phyloP scores from a whole-genome alignment of 2,797 vertebrate species.

The Heterohyrax brucei region DNA sequence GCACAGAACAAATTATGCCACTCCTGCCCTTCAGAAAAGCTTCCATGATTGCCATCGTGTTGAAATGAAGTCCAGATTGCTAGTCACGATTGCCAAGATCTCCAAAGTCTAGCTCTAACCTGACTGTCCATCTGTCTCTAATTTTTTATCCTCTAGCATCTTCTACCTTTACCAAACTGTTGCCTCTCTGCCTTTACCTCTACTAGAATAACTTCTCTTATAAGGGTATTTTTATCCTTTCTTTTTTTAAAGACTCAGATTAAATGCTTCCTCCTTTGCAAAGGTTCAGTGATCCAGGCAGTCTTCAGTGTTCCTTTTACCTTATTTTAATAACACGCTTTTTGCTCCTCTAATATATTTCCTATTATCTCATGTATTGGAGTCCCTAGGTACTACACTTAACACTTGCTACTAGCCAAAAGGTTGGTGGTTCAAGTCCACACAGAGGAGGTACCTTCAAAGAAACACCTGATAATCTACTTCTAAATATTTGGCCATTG shows the following conservation, averaged over 20 bases:
- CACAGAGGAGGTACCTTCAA: too few species aligned
- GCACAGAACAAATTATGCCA: not conserved
- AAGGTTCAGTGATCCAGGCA: not conserved
- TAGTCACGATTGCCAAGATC: not conserved
- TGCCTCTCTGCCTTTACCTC: not conserved
- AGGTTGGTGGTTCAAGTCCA: not conserved
- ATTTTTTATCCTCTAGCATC: not conserved
- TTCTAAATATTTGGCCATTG: too few species aligned
- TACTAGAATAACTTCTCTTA: not conserved
- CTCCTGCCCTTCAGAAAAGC: not conserved
- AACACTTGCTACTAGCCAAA: not conserved
- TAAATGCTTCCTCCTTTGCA: not conserved
- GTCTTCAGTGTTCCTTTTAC: not conserved
- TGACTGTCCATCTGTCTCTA: not conserved
- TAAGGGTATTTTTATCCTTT: not conserved
- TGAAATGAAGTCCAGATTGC: conserved; percentile 16
- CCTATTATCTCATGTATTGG: not conserved
- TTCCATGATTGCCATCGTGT: not conserved
- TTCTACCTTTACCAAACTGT: not conserved
- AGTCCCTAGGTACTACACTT: not conserved
- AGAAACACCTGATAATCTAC: too few species aligned
- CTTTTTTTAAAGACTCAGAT: conserved; percentile 13
- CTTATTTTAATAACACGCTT: not conserved
- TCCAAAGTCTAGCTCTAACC: conserved; percentile 5
- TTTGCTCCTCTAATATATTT: not conserved